These are phyloP conservation scores for Cyprinodon tularosa DNA, from an alignment of 2,113 vertebrate species.

Conservation along the genomic window DNA sequence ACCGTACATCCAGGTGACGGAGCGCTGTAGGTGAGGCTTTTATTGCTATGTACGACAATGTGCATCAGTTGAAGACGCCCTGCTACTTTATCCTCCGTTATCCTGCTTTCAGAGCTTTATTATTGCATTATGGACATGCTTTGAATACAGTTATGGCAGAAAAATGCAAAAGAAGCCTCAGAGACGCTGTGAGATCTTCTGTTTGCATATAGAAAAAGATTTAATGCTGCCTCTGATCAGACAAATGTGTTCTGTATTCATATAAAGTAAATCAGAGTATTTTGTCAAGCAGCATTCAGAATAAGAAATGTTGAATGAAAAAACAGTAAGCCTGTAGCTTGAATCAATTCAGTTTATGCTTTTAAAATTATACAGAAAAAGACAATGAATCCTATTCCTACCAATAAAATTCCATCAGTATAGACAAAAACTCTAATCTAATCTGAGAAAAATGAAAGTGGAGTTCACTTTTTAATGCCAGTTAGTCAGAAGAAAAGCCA, in stretches of 20 bases:
- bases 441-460: not conserved
- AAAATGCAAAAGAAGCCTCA: not conserved
- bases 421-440: not conserved
- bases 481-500: not conserved
- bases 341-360: not conserved
- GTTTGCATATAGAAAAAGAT: not conserved
- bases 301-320: not conserved
- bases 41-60: not conserved
- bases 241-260: not conserved
- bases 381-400: not conserved
- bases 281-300: not conserved
- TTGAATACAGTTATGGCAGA: not conserved
- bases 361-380: not conserved
- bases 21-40: conserved; percentile 23
- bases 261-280: not conserved
- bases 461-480: too few relatives aligned
- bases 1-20: conserved; percentile 1
- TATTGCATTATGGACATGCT: not conserved
- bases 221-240: not conserved
- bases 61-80: not conserved
- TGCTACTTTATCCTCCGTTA: not conserved
- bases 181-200: not conserved
- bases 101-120: not conserved
- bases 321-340: not conserved
- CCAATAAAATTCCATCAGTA: not conserved